A percentile compares a stretch with the other conserved stretches of the same genome.
phyloP scores from a whole-genome alignment of 64 coral and sea anemone genomes.

The Hydrozoanthus tunicans region DNA sequence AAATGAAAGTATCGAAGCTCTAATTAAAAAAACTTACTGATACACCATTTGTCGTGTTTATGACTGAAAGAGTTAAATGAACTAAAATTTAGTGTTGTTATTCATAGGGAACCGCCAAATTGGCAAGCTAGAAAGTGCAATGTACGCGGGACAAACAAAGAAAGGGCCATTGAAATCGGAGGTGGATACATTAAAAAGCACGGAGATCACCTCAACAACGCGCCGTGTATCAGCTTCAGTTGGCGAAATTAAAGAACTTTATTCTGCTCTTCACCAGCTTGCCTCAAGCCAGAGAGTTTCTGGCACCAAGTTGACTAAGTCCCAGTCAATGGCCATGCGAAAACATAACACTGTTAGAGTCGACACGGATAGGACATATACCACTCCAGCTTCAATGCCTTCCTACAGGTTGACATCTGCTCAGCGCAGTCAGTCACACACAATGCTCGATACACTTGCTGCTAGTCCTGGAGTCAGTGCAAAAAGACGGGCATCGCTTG shows the following conservation, averaged over 20 bases:
- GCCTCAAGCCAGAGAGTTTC: constrained; percentile 23
- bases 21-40: background rate
- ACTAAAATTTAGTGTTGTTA: background rate
- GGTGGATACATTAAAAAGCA: background rate
- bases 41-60: background rate
- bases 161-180: background rate
- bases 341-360: constrained; percentile 10
- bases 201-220: background rate
- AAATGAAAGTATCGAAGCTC: background rate
- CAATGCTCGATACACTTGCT: constrained; percentile 8
- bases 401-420: background rate
- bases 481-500: constrained; percentile 21
- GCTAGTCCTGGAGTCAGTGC: background rate
- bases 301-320: constrained; percentile 39
- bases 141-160: constrained; percentile 28
- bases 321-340: constrained; percentile 34
- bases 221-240: constrained; percentile 41
- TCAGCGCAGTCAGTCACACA: constrained; percentile 50
- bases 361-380: background rate
- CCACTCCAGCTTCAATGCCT: background rate
- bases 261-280: constrained; percentile 36
- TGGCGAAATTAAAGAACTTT: constrained; percentile 27
- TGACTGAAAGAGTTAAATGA: background rate
- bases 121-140: constrained; percentile 7
- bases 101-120: constrained; percentile 42